phyloP scores from a whole-genome alignment of 2,113 vertebrate genomes.

The Solenodon paradoxus region DNA sequence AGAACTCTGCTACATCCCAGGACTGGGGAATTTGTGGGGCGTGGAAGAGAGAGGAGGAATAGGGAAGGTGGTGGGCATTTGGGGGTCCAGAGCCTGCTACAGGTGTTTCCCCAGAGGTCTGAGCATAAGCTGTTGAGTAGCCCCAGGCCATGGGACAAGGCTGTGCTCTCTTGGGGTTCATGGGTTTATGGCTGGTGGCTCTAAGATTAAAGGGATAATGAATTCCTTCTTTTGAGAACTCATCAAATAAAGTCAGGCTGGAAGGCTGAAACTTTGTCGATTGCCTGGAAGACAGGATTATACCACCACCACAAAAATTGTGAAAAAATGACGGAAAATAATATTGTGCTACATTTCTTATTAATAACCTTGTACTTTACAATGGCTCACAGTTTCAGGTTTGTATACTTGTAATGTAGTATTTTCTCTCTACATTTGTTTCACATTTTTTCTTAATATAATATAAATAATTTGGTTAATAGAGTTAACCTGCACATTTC shows the following conservation, averaged over 20 bases:
- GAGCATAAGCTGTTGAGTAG: not conserved
- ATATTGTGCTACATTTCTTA: conserved; percentile 81
- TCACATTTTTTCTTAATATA: conserved; percentile 87
- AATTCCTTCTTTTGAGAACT: not conserved
- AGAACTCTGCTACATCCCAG: conserved; percentile 32
- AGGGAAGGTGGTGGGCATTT: not conserved
- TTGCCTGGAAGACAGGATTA: conserved; percentile 33
- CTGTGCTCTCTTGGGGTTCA: not conserved
- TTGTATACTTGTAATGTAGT: conserved; percentile 85
- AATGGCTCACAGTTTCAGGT: conserved; percentile 86
- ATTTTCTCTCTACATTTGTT: conserved; percentile 83
- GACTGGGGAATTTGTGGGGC: not conserved
- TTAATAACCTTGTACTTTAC: conserved; percentile 76
- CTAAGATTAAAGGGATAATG: not conserved
- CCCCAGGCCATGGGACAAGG: not conserved
- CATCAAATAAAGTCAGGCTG: conserved; percentile 13
- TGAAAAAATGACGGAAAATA: conserved; percentile 65
- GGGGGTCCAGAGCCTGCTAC: not conserved
- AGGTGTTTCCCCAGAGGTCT: not conserved
- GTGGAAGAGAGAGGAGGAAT: not conserved
- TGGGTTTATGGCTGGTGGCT: conserved; percentile 13
- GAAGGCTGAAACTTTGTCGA: not conserved
- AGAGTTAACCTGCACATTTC: conserved; percentile 89
- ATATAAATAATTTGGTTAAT: conserved; percentile 91
- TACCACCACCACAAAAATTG: conserved; percentile 56